phyloP scores from a whole-genome alignment of 2,797 vertebrate species.

The Melanotaenia nigrans region DNA sequence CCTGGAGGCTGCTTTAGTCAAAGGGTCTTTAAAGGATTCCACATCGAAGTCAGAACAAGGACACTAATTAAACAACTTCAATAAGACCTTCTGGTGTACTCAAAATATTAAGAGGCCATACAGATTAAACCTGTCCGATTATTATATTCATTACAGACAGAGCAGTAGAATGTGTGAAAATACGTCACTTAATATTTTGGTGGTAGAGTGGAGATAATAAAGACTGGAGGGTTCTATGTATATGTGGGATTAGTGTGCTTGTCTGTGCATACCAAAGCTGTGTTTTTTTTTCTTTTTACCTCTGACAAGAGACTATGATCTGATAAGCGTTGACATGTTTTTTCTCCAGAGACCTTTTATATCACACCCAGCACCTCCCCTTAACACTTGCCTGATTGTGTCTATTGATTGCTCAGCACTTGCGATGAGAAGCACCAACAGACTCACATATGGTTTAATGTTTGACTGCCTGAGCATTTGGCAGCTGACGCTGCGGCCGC shows the following conservation, averaged over 20 bases:
- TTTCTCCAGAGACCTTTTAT: constrained; percentile 78
- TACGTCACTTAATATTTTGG: constrained; percentile 45
- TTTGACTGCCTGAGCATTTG: constrained; percentile 67
- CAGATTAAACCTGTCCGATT: constrained; percentile 69
- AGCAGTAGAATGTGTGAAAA: constrained; percentile 30
- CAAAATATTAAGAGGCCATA: constrained; percentile 63
- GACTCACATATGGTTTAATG: constrained; percentile 63
- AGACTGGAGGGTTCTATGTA: constrained; percentile 11
- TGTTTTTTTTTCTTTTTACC: not conserved
- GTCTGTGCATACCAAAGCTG: constrained; percentile 30
- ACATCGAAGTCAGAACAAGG: constrained; percentile 63
- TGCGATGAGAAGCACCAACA: constrained; percentile 58
- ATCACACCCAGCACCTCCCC: constrained; percentile 74
- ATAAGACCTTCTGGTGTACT: constrained; percentile 59
- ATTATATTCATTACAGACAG: constrained; percentile 54
- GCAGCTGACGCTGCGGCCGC: constrained; percentile 46
- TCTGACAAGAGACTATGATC: constrained; percentile 65
- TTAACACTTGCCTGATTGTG: constrained; percentile 73
- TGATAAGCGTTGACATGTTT: constrained; percentile 76
- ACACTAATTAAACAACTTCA: constrained; percentile 66
- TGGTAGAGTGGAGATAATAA: constrained; percentile 22
- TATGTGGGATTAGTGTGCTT: constrained; percentile 9
- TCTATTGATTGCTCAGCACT: constrained; percentile 73
- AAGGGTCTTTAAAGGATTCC: constrained; percentile 65
- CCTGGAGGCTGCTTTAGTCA: constrained; percentile 56